Percentiles rank a stretch among this genome's conserved stretches.
Evolutionary conservation across 2,113 vertebrate species (phyloP).

Genomic region (Varanus salvator): DNA sequence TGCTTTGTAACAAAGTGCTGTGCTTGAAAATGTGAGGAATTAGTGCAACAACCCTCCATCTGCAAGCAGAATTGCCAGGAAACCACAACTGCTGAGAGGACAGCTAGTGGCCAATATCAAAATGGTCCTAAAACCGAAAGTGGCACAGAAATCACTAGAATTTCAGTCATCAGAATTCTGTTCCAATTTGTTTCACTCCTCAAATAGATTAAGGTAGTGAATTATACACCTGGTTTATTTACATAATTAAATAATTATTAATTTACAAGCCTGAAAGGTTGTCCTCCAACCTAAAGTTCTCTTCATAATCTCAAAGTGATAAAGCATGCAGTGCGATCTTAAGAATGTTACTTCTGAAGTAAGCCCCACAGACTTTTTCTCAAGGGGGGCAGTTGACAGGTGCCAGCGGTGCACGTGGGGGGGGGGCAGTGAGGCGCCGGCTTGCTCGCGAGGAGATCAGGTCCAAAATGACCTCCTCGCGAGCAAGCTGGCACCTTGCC

Average conservation of each 20-base stretch:
- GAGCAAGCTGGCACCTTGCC: no score
- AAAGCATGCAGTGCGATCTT: neutral
- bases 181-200: neutral
- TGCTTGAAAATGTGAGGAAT: neutral
- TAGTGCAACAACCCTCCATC: neutral
- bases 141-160: neutral
- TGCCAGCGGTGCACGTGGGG: no score
- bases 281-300: neutral
- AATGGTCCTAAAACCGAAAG: neutral
- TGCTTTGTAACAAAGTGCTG: neutral
- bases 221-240: no score
- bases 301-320: neutral
- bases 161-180: neutral
- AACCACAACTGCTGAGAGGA: neutral
- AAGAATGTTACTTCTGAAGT: neutral
- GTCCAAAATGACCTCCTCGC: no score
- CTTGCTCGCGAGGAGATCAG: no score
- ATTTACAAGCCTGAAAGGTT: neutral
- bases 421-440: no score
- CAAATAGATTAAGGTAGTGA: no score
- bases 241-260: neutral
- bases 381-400: no score
- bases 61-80: neutral
- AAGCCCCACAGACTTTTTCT: neutral
- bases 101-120: neutral